Percentiles rank a stretch among this genome's conserved stretches.
These are phyloP conservation scores for Cardiocondyla obscurior DNA, from an alignment of 1,140 invertebrate genomes.

Conservation along the genomic window DNA sequence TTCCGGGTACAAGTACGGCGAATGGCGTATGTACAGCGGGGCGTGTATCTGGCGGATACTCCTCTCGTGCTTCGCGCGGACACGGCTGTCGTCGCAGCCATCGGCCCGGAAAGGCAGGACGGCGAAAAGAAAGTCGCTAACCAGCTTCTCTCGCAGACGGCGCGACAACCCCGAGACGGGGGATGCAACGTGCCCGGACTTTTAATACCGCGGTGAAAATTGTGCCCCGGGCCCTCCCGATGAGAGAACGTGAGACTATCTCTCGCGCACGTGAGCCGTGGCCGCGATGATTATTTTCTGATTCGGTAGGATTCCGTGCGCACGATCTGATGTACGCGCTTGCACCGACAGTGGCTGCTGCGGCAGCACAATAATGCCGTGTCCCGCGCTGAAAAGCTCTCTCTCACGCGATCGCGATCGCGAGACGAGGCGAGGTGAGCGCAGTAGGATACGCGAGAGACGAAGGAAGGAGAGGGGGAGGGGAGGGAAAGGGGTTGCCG, in stretches of 20 bases:
- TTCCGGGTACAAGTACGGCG: slow-evolving; percentile 24
- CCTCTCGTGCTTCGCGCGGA: neutral
- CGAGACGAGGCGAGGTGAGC: neutral
- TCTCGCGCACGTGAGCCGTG: slow-evolving; percentile 48
- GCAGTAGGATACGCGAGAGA: too few species aligned
- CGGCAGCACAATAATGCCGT: slow-evolving; percentile 43
- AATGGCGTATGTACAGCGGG: too few species aligned
- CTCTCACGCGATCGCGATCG: slow-evolving; percentile 34
- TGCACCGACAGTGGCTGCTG: slow-evolving; percentile 25
- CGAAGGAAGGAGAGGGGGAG: neutral
- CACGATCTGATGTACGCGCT: slow-evolving; percentile 50
- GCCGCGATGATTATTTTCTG: slow-evolving; percentile 55
- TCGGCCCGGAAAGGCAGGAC: neutral
- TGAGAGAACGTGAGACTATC: slow-evolving; percentile 53
- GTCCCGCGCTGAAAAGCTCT: slow-evolving; percentile 37
- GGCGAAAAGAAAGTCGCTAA: slow-evolving; percentile 50
- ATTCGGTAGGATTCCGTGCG: slow-evolving; percentile 54
- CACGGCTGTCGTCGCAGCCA: slow-evolving; percentile 24
- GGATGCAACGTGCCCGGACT: slow-evolving; percentile 46
- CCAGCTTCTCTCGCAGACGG: slow-evolving; percentile 39
- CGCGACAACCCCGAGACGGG: slow-evolving; percentile 31
- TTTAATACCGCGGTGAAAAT: slow-evolving; percentile 53
- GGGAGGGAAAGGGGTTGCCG: neutral
- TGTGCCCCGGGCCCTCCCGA: slow-evolving; percentile 16
- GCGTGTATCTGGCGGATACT: too few species aligned